These are phyloP conservation scores for Drosophila malerkotliana DNA, from an alignment of 1,140 invertebrate species.

Conservation along the genomic window DNA sequence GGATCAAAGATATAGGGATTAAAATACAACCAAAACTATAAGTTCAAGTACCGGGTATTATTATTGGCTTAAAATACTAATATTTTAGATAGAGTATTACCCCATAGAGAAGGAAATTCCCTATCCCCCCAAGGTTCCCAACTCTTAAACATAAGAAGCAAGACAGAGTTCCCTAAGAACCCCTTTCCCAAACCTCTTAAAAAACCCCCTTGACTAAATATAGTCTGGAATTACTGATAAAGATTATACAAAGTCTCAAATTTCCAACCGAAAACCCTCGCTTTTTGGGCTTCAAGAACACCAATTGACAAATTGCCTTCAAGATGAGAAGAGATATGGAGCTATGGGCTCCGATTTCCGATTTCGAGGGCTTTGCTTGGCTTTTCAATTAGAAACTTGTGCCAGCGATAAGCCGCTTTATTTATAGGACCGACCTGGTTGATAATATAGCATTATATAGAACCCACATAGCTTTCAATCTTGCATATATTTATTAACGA, in stretches of 20 bases:
- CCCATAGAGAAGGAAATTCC: too few relatives aligned
- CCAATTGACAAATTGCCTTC: slow-evolving; percentile 1
- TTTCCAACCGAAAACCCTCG: too few relatives aligned
- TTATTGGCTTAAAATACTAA: too few relatives aligned
- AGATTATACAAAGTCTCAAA: not conserved
- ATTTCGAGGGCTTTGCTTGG: not conserved
- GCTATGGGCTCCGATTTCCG: not conserved
- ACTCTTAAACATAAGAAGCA: too few relatives aligned
- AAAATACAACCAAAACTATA: too few relatives aligned
- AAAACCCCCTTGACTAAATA: too few relatives aligned
- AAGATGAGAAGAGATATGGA: not conserved
- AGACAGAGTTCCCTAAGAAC: too few relatives aligned
- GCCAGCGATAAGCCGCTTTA: slow-evolving; percentile 60
- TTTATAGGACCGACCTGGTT: slow-evolving; percentile 49
- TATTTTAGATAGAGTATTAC: too few relatives aligned
- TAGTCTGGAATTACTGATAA: not conserved
- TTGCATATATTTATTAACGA: not conserved
- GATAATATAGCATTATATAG: slow-evolving; percentile 22
- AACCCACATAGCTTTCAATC: not conserved
- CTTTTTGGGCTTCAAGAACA: not conserved
- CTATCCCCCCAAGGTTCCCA: too few relatives aligned
- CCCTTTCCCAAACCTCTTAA: too few relatives aligned
- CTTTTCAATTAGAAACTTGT: slow-evolving; percentile 41
- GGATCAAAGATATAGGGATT: too few relatives aligned
- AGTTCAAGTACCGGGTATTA: too few relatives aligned